Percentiles rank a stretch among this genome's conserved stretches.
phyloP scores from a whole-genome alignment of 2,797 vertebrate species.

The Coilia nasus region DNA sequence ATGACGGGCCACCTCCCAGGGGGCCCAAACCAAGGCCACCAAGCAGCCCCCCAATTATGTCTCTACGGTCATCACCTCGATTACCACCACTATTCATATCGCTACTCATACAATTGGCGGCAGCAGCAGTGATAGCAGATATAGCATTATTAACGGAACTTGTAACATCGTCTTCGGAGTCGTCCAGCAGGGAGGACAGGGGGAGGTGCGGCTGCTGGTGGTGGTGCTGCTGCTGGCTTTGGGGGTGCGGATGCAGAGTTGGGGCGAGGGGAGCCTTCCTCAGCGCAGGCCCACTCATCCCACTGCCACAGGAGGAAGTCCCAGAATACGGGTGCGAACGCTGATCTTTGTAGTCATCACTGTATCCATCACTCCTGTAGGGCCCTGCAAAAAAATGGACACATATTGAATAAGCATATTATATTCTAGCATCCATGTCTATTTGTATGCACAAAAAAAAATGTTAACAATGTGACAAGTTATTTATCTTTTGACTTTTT shows the following conservation, averaged over 20 bases:
- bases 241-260: conserved; percentile 82
- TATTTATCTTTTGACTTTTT: conserved; percentile 56
- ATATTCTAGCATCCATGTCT: neutral
- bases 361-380: conserved; percentile 60
- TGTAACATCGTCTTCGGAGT: conserved; percentile 84
- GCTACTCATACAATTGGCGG: conserved; percentile 60
- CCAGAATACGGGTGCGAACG: conserved; percentile 83
- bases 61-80: conserved; percentile 82
- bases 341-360: conserved; percentile 78
- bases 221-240: conserved; percentile 77
- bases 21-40: conserved; percentile 82
- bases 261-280: conserved; percentile 84
- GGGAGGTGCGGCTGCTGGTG: conserved; percentile 75
- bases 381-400: conserved; percentile 77
- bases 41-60: conserved; percentile 83
- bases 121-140: conserved; percentile 80
- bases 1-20: conserved; percentile 70
- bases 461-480: neutral
- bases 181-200: conserved; percentile 82
- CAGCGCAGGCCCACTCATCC: conserved; percentile 79
- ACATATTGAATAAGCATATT: conserved; percentile 58
- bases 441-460: neutral
- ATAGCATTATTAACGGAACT: conserved; percentile 84
- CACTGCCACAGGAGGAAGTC: conserved; percentile 80
- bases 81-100: conserved; percentile 69